phyloP scores from a whole-genome alignment of 2,888 invertebrate species.

The Rotaria socialis region DNA sequence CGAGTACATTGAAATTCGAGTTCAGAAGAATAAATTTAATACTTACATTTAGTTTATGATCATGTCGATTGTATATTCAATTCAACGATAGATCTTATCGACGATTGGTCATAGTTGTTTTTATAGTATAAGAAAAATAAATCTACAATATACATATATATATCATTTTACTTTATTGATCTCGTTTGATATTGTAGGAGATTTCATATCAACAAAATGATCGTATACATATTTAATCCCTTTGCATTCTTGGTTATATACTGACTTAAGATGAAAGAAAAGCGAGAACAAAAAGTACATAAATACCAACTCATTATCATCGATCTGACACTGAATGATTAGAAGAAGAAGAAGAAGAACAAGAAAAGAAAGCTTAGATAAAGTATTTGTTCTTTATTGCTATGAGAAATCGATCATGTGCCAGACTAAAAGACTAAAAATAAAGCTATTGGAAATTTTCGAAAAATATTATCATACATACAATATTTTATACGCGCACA shows the following conservation, averaged over 20 bases:
- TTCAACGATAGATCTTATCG: not conserved
- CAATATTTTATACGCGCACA: not conserved
- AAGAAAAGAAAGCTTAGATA: not conserved
- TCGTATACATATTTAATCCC: not conserved
- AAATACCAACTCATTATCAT: not conserved
- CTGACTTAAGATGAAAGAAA: not conserved
- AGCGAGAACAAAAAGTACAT: not conserved
- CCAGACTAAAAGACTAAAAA: not conserved
- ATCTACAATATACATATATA: not conserved
- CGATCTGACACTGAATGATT: slow-evolving; percentile 26
- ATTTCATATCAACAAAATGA: not conserved
- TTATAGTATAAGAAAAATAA: not conserved
- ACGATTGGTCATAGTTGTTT: not conserved
- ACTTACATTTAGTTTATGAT: not conserved
- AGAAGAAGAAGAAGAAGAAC: not conserved
- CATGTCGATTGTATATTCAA: not conserved
- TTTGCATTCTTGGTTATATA: not conserved
- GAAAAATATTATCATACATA: not conserved
- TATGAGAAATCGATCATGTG: not conserved
- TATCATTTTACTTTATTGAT: not conserved
- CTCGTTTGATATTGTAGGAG: not conserved
- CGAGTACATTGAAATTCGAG: no score
- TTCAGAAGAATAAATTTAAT: no score
- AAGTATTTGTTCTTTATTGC: not conserved
- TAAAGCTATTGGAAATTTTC: not conserved